Conservation (phyloP, 1,140 invertebrate genomes). For the Drosophila nigromelanica region DNA sequence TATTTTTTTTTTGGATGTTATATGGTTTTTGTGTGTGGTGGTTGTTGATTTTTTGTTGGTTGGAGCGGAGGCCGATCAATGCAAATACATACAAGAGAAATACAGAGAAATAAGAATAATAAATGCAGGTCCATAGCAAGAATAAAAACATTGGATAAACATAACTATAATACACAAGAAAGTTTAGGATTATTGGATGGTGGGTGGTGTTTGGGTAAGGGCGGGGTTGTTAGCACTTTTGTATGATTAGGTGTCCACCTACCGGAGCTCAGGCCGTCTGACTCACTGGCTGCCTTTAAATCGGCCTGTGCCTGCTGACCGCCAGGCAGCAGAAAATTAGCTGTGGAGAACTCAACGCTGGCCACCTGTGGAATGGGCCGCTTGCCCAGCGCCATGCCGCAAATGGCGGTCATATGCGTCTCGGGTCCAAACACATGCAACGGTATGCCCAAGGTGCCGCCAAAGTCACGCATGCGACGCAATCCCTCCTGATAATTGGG, state of each 20-base stretch:
- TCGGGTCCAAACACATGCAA: constrained; percentile 99
- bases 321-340: constrained; percentile 96
- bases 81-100: constrained; percentile 59
- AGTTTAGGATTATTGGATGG: constrained; percentile 7
- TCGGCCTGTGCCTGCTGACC: constrained; percentile 86
- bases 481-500: constrained; percentile 99
- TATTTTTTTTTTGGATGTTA: constrained; percentile 12
- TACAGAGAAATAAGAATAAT: constrained; percentile 51
- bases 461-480: constrained; percentile 94
- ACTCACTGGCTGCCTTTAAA: constrained; percentile 59
- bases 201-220: neutral
- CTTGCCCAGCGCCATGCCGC: constrained; percentile 98
- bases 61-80: constrained; percentile 49
- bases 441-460: constrained; percentile 95
- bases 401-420: constrained; percentile 99
- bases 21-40: constrained; percentile 33
- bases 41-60: constrained; percentile 50
- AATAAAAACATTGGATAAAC: constrained; percentile 22
- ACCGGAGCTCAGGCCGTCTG: constrained; percentile 40
- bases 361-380: constrained; percentile 90
- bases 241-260: constrained; percentile 26
- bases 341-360: constrained; percentile 87
- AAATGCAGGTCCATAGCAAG: constrained; percentile 40
- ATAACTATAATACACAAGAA: constrained; percentile 21
- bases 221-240: neutral